phyloP scores from a whole-genome alignment of 2,888 invertebrate genomes.

The Dorcus parallelipipedus region DNA sequence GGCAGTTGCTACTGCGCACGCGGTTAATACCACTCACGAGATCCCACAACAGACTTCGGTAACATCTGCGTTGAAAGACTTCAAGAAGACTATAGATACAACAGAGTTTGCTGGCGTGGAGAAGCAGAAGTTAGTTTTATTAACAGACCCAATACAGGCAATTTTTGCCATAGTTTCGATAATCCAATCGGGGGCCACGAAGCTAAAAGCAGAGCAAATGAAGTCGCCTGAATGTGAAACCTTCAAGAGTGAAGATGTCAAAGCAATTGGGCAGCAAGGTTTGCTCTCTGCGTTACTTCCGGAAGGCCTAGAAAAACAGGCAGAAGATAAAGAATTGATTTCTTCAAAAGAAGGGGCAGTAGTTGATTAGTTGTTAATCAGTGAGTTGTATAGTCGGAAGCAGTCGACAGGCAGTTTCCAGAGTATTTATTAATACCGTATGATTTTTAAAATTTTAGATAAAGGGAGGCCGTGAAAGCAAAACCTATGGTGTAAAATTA shows the following conservation, averaged over 20 bases:
- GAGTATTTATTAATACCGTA: no score
- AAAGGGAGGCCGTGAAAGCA: no score
- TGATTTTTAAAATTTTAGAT: no score
- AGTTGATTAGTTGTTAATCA: no score
- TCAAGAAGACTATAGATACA: background rate
- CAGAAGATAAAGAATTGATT: background rate
- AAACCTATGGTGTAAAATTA: no score
- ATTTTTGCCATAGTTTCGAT: background rate
- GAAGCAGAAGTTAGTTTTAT: background rate
- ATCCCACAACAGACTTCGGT: background rate
- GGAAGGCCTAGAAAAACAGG: background rate
- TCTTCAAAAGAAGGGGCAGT: no score
- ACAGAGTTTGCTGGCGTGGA: background rate
- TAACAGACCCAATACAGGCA: background rate
- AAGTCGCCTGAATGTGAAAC: background rate
- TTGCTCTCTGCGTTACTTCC: background rate
- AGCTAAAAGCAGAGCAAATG: background rate
- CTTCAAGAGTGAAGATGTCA: background rate
- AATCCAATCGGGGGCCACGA: background rate
- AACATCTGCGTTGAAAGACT: background rate
- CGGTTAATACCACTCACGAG: no score
- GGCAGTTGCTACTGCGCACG: conserved; percentile 3
- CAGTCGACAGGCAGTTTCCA: no score
- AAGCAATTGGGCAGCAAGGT: background rate
- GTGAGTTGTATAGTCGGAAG: no score